A percentile compares a stretch with the other conserved stretches of the same genome.
These are phyloP conservation scores for Ptilorrhoa leucosticta DNA, from an alignment of 2,113 vertebrate genomes.

Conservation along the genomic window DNA sequence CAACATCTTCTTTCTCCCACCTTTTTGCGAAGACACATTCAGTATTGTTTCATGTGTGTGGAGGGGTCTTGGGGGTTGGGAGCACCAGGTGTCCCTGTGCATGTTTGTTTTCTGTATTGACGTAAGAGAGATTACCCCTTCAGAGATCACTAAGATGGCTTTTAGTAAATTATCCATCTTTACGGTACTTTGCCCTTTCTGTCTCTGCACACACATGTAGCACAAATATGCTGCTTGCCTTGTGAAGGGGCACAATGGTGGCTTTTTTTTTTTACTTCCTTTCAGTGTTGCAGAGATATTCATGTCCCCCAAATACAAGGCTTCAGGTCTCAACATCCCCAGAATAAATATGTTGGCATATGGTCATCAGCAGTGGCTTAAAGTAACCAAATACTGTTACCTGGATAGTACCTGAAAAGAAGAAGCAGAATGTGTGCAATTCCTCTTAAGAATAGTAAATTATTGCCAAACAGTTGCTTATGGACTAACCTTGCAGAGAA, in stretches of 20 bases:
- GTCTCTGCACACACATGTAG: fast-evolving
- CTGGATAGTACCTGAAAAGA: background rate
- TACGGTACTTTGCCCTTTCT: background rate
- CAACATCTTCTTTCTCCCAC: background rate
- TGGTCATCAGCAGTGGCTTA: background rate
- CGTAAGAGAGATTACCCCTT: background rate
- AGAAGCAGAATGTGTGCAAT: background rate
- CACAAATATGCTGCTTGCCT: background rate
- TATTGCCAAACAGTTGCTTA: background rate
- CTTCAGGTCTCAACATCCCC: background rate
- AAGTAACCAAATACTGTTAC: background rate
- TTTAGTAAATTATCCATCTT: background rate
- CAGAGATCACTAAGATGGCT: background rate
- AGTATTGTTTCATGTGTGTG: background rate
- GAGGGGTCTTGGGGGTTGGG: background rate
- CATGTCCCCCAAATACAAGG: background rate
- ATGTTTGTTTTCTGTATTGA: background rate
- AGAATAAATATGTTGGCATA: background rate
- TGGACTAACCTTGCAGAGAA: background rate
- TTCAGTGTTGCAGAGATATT: background rate
- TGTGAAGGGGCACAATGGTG: background rate
- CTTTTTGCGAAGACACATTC: background rate
- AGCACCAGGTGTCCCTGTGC: background rate
- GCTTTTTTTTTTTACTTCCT: background rate
- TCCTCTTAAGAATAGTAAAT: background rate